phyloP scores from a whole-genome alignment of 2,113 vertebrate species.

The Gasterosteus nipponicus region DNA sequence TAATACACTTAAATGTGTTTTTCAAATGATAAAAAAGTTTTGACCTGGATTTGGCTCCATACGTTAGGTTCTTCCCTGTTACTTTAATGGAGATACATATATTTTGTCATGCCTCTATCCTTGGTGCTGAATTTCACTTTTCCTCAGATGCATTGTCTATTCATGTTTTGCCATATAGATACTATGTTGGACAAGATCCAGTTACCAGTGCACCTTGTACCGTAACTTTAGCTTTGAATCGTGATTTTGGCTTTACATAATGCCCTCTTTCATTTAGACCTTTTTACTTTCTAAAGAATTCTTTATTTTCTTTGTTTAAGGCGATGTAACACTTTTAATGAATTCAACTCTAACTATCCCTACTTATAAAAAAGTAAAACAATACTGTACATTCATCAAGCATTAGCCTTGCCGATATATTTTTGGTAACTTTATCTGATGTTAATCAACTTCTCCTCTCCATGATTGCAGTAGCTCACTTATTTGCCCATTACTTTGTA shows the following conservation, averaged over 20 bases:
- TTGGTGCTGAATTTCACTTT: constrained; percentile 3
- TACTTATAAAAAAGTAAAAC: no score
- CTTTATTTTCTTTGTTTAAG: background rate
- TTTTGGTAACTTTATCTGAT: background rate
- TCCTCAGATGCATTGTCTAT: background rate
- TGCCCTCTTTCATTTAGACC: background rate
- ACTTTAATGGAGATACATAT: no score
- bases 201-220: no score
- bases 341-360: background rate
- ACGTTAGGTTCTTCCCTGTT: no score
- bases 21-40: no score
- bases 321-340: background rate
- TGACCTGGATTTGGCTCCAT: no score
- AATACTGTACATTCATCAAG: background rate
- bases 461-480: background rate
- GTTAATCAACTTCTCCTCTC: background rate
- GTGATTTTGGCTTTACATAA: no score
- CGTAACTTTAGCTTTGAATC: no score
- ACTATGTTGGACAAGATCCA: no score
- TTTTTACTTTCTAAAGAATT: background rate
- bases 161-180: no score
- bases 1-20: no score
- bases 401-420: background rate
- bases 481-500: background rate
- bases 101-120: background rate